Percentiles rank a stretch among this genome's conserved stretches.
These are phyloP conservation scores for Strigamia transsilvanica DNA, from an alignment of 2,888 invertebrate species.

Conservation along the genomic window DNA sequence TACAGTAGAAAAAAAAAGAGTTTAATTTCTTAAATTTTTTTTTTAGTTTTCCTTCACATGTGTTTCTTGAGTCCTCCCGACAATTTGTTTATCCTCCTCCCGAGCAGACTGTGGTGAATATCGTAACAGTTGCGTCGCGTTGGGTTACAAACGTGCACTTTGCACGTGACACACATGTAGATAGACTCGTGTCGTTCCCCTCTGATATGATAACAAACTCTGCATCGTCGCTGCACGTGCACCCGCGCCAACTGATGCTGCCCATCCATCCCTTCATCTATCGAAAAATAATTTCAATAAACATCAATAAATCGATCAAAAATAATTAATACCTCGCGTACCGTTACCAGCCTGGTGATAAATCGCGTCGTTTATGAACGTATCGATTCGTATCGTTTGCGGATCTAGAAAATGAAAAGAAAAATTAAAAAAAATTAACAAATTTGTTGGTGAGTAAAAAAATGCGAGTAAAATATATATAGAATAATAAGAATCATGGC, in stretches of 20 bases:
- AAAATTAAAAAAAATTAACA: not conserved
- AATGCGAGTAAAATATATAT: not conserved
- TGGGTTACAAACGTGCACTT: slow-evolving; percentile 24
- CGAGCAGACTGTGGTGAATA: not conserved
- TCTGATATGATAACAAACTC: slow-evolving; percentile 44
- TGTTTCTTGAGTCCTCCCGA: slow-evolving; percentile 3
- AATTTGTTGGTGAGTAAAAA: not conserved
- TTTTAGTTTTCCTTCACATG: not conserved
- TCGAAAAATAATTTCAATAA: not conserved
- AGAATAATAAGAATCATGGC: not conserved
- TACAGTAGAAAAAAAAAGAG: too few relatives aligned
- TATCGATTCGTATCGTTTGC: slow-evolving; percentile 12
- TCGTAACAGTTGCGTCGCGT: slow-evolving; percentile 9
- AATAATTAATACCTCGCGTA: not conserved
- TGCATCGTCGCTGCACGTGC: not conserved
- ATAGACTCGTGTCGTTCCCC: slow-evolving; percentile 36
- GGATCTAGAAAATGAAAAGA: slow-evolving; percentile 3
- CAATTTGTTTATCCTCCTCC: not conserved
- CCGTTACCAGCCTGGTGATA: not conserved
- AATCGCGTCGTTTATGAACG: slow-evolving; percentile 17
- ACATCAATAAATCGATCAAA: too few relatives aligned
- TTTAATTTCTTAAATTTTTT: too few relatives aligned
- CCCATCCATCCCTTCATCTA: not conserved
- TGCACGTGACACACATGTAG: slow-evolving; percentile 26
- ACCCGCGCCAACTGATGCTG: slow-evolving; percentile 15